Conservation (phyloP, 2,888 invertebrate species). For the Nysson spinosus region DNA sequence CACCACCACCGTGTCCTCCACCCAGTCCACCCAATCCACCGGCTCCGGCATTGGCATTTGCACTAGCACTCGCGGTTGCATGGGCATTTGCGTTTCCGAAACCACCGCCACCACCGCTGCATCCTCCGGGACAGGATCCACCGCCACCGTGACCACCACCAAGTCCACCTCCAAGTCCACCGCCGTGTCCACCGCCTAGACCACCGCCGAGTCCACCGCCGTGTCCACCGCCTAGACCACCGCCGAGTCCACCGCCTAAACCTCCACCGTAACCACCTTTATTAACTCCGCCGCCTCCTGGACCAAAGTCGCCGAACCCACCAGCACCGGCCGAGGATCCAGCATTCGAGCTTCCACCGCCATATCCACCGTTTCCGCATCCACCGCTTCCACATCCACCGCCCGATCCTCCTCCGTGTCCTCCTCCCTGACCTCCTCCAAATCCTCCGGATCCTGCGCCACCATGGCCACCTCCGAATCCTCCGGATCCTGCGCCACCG, state of each 20-base stretch:
- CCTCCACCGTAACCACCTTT: constrained; percentile 17
- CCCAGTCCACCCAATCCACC: constrained; percentile 33
- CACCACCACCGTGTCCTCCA: constrained; percentile 20
- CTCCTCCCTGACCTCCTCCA: constrained; percentile 20
- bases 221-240: constrained; percentile 22
- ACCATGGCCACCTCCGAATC: constrained; percentile 11
- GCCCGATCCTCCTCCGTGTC: constrained; percentile 19
- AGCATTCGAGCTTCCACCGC: too few species aligned
- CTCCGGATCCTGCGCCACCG: constrained; percentile 12
- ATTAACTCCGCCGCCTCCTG: too few species aligned
- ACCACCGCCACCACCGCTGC: constrained; percentile 10
- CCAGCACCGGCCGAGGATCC: constrained; percentile 8
- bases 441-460: constrained; percentile 2
- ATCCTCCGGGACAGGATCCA: constrained; percentile 18
- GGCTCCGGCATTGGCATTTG: constrained; percentile 35
- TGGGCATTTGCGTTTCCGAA: constrained; percentile 37
- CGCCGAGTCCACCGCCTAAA: constrained; percentile 17
- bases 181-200: constrained; percentile 4
- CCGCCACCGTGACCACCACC: constrained; percentile 18
- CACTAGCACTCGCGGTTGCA: constrained; percentile 48
- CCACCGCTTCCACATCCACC: constrained; percentile 17
- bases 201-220: constrained; percentile 6
- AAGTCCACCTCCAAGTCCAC: constrained; percentile 8
- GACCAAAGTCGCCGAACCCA: too few species aligned
- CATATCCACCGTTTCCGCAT: constrained; percentile 8